Percentiles rank a stretch among this genome's conserved stretches.
phyloP scores from a whole-genome alignment of 2,113 vertebrate genomes.

The human region GRCh38 chr2:66584001-66584500 shows the following conservation, averaged over 20 bases:
- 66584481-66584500: constrained; percentile 86
- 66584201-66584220: constrained; percentile 75
- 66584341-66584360: constrained; percentile 55
- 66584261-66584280: constrained; percentile 82
- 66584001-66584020: constrained; percentile 62
- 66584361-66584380: constrained; percentile 34
- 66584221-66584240: constrained; percentile 85
- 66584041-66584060: constrained; percentile 63
- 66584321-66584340: constrained; percentile 44
- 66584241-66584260: constrained; percentile 86
- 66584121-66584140: constrained; percentile 73
- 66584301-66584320: constrained; percentile 28
- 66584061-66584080: constrained; percentile 73
- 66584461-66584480: constrained; percentile 82
- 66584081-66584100: constrained; percentile 73
- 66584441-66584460: constrained; percentile 76
- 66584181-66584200: constrained; percentile 60
- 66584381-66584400: constrained; percentile 45
- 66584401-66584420: constrained; percentile 59
- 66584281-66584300: constrained; percentile 64
- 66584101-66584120: constrained; percentile 57
- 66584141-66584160: constrained; percentile 69
- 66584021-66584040: constrained; percentile 38
- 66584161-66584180: constrained; percentile 67
- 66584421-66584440: constrained; percentile 77